Evolutionary conservation across 2,888 invertebrate genomes (phyloP).

Genomic region (Athalia cordata): DNA sequence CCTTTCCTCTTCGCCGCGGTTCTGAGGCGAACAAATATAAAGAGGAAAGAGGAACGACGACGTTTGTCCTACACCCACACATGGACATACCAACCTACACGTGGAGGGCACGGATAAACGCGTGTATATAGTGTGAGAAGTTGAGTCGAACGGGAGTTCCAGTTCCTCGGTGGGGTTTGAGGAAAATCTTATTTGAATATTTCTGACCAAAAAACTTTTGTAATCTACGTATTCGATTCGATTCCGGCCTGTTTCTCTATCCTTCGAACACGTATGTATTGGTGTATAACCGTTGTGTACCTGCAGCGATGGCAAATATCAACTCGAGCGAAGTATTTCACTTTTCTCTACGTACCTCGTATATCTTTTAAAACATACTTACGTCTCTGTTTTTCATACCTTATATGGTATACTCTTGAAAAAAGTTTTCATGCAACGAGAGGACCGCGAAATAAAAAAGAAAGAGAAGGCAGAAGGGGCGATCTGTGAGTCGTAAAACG

Average conservation of each 20-base stretch:
- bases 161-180: background rate
- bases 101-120: too few relatives aligned
- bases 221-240: constrained; percentile 28
- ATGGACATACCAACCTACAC: too few relatives aligned
- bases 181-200: constrained; percentile 15
- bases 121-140: background rate
- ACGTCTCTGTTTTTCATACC: too few relatives aligned
- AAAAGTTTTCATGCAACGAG: too few relatives aligned
- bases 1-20: too few relatives aligned
- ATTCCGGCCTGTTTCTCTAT: background rate
- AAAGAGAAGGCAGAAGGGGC: background rate
- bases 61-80: background rate
- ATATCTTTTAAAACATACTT: too few relatives aligned
- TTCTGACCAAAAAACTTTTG: constrained; percentile 29
- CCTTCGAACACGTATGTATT: too few relatives aligned
- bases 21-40: constrained; percentile 10
- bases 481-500: background rate
- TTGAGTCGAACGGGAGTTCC: background rate
- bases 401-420: too few relatives aligned
- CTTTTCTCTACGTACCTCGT: too few relatives aligned
- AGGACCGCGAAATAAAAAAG: background rate
- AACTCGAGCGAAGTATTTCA: too few relatives aligned
- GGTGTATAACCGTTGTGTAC: too few relatives aligned
- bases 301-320: too few relatives aligned
- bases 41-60: background rate